Evolutionary conservation across 2,113 vertebrate species (phyloP), one percentile per base, ranked within the genome.

Genomic region (Eulemur macaco): DNA sequence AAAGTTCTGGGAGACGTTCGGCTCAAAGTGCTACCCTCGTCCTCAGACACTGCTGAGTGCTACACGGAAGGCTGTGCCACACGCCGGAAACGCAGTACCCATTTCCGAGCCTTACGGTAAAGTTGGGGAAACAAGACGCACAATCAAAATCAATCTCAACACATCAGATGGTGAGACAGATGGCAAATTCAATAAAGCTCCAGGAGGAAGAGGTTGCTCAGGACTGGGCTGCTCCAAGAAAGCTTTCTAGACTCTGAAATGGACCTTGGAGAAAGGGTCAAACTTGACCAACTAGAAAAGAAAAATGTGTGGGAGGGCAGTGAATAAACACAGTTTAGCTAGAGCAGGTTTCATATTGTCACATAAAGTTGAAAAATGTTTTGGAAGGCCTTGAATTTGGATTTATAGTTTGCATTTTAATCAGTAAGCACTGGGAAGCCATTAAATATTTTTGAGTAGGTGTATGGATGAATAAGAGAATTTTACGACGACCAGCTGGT

Each of bases 321-420:
- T 37, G 34, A 80, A n/a, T 34, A 31, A 42, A 73, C 8, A 58
- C 39, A 31, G 52, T 80, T 68, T 91, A 66, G 34, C 60, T 94
- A 52, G 17, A 78, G 66, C 25, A 66, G 45, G 13, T 69, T 97
- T 93, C 60, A n/a, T 23, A 25, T 10, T 18, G 47, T 73, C 47
- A 83, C 54, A 69, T 45, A 60, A 83, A 76, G 77, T 47, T 39
- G 52, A 29, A 81, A 74, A 64, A 86, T 17, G 27, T 69, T 95
- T 91, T 64, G 34, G 63, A 95, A 89, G 52, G 37, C 3, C 71
- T 69, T 87, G 77, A 77, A 86, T 83, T 86, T 29, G 1, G 47
- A 84, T 78, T 81, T 73, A 68, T 15, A 83, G 66, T 92, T 64
- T 94, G n/a, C n/a, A 58, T 82, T 84, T 96, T 78, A 85, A 81